These are phyloP conservation scores for Cyaniris semiargus DNA, from an alignment of 2,888 invertebrate species.

Conservation along the genomic window DNA sequence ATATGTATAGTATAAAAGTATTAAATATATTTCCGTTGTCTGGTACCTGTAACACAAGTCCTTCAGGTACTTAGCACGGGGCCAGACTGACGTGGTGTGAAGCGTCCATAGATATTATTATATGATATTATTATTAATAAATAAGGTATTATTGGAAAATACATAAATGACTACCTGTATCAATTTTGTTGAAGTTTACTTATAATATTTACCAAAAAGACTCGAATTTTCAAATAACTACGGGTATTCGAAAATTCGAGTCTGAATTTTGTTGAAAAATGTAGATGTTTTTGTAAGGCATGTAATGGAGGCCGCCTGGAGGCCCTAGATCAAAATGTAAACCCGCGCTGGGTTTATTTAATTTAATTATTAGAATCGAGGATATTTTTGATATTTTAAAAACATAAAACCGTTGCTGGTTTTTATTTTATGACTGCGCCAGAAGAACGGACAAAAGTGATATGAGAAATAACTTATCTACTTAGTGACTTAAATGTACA, in stretches of 20 bases:
- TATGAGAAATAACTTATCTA: no score
- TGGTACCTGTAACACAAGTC: no score
- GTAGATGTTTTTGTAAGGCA: neutral
- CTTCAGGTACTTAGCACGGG: no score
- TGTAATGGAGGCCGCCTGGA: constrained; percentile 11
- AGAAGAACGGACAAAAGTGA: no score
- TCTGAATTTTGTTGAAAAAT: neutral
- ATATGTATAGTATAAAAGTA: no score
- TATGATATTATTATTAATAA: no score
- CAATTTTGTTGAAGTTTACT: no score
- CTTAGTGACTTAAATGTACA: no score
- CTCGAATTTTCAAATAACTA: neutral
- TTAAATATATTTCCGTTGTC: no score
- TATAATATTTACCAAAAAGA: neutral
- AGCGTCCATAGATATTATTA: no score
- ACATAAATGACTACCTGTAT: neutral
- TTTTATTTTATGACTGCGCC: neutral
- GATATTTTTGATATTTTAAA: constrained; percentile 9
- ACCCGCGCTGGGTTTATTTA: neutral
- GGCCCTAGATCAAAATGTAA: constrained; percentile 15
- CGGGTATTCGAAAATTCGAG: neutral
- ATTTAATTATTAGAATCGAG: neutral
- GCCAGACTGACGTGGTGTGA: no score
- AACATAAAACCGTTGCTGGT: neutral
- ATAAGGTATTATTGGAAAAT: no score